Evolutionary conservation across 2,888 invertebrate species (phyloP), one percentile per base, ranked within the genome.

Genomic region (Alitta virens): DNA sequence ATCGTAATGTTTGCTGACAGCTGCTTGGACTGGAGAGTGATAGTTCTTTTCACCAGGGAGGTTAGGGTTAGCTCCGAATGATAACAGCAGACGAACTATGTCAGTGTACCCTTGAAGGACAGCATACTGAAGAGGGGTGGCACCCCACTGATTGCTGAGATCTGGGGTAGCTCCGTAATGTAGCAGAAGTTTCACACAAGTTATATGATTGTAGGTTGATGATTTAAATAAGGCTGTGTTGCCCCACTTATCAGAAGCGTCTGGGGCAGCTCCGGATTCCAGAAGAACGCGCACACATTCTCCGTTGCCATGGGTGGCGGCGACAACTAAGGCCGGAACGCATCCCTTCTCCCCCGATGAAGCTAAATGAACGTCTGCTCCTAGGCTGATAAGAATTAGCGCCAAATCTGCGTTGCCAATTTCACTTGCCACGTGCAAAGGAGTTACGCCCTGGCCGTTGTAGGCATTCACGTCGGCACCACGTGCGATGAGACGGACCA

Each of bases 151-250:
- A 60, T 66, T 66, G 51, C 55, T 43, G 2, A 14, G 91, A 83
- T 94, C 92, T 3, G 93, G 91, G 80, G 92, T 90, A 0, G 94
- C 94, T 0, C 94, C 93, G 69, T 90, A 87, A 74, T 92, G 90
- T 25, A 94, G 83, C 2, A 94, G 85, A 42, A 90, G 84, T 71
- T 80, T 77, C 12, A 85, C 85, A 63, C 86, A 85, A 57, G 85
- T 84, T 75, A 89, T 89, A 78, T 93, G 91, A 68, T 90, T 90
- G 77, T 92, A 64, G 12, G 53, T 55, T 21, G 64, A 46, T 1
- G 66, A 64, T 49, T 66, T 66, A 40, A 59, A 66, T 16, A 66
- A 26, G 2, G 66, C 52, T 1, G 64, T 62, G 42, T 64, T 64
- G 1, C 62, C 52, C 66, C 66, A 66, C 1, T 18, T n/a, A 25